Conservation (phyloP, 2,113 vertebrate species). For the Nycticryphes semicollaris region DNA sequence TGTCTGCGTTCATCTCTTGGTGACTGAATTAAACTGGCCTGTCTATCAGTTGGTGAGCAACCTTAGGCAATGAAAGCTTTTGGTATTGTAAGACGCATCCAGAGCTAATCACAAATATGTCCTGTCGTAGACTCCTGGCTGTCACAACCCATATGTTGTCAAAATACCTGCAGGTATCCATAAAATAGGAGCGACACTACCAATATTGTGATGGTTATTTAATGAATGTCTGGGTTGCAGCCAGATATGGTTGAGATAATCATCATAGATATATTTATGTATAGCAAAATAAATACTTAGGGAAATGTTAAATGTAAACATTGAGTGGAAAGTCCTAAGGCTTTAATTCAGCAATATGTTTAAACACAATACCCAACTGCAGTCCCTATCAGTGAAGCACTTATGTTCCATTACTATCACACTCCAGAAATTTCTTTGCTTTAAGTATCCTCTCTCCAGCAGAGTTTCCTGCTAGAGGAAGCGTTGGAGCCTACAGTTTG, state of each 20-base stretch:
- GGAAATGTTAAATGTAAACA: background rate
- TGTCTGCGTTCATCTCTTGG: background rate
- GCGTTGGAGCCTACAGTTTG: background rate
- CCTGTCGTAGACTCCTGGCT: background rate
- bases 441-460: background rate
- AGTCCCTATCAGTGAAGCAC: background rate
- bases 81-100: background rate
- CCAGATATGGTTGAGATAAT: background rate
- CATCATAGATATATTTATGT: background rate
- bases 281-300: background rate
- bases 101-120: background rate
- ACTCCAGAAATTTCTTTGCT: background rate
- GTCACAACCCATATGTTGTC: background rate
- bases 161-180: background rate
- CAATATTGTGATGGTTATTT: background rate
- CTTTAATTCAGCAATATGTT: background rate
- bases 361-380: background rate
- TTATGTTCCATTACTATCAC: background rate
- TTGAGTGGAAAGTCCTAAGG: background rate
- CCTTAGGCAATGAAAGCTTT: background rate
- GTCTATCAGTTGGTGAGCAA: background rate
- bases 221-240: background rate
- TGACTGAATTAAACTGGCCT: background rate
- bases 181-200: background rate
- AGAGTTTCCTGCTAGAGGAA: background rate